Percentiles rank a stretch among this genome's conserved stretches.
phyloP scores from a whole-genome alignment of 2,797 vertebrate genomes.

The Thalassophryne amazonica region DNA sequence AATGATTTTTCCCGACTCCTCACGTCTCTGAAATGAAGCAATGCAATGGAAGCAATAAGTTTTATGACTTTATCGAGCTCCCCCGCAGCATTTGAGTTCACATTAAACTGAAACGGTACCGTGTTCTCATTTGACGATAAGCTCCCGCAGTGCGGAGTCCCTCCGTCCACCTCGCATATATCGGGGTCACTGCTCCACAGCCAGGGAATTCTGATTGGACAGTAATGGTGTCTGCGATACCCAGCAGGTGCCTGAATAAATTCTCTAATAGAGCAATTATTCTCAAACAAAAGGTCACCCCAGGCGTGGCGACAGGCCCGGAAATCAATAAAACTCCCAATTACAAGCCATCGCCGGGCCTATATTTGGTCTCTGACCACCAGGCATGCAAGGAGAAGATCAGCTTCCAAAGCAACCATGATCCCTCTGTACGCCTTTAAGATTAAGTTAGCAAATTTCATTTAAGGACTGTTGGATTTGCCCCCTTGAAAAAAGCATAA shows the following conservation, averaged over 20 bases:
- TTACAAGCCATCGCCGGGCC: constrained; percentile 57
- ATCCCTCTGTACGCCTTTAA: constrained; percentile 28
- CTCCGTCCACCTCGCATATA: constrained; percentile 39
- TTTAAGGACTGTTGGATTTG: constrained; percentile 16
- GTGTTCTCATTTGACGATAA: constrained; percentile 35
- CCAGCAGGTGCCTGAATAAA: constrained; percentile 75
- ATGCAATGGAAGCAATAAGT: constrained; percentile 3
- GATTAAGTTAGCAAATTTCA: constrained; percentile 51
- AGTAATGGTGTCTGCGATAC: constrained; percentile 66
- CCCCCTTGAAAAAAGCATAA: constrained; percentile 41
- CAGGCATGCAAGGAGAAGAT: constrained; percentile 47
- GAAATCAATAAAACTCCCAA: constrained; percentile 80
- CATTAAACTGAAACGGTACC: background rate
- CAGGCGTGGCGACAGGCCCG: constrained; percentile 68
- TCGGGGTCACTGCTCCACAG: constrained; percentile 51
- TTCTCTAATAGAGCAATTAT: constrained; percentile 81
- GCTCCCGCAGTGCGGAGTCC: constrained; percentile 14
- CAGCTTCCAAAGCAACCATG: constrained; percentile 54
- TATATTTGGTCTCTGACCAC: constrained; percentile 49
- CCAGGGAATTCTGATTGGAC: constrained; percentile 64
- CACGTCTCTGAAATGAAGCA: constrained; percentile 11
- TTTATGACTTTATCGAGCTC: constrained; percentile 24
- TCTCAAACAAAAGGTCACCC: constrained; percentile 82
- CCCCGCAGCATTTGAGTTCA: background rate
- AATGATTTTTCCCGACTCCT: background rate